Evolutionary conservation across 2,888 invertebrate species (phyloP).

Genomic region (Orthosia incerta): DNA sequence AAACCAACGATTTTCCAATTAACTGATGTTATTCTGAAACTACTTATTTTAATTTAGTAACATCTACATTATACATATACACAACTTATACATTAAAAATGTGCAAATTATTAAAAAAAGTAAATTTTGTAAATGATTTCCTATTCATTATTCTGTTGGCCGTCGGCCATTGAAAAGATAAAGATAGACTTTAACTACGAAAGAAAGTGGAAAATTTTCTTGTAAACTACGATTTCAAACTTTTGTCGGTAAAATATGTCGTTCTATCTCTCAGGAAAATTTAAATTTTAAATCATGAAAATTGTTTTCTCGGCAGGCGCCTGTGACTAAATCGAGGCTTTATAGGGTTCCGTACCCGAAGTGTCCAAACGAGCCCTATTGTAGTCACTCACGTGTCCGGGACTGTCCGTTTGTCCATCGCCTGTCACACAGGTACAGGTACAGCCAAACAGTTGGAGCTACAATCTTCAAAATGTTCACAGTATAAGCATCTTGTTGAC

Average conservation of each 20-base stretch:
- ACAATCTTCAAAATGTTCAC: too few relatives aligned
- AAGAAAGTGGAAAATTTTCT: conserved; percentile 35
- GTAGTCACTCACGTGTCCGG: too few relatives aligned
- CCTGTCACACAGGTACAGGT: too few relatives aligned
- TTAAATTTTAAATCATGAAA: conserved; percentile 57
- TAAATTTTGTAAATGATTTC: background rate
- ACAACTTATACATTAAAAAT: background rate
- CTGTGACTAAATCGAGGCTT: background rate
- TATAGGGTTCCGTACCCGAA: background rate
- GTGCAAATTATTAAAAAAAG: background rate
- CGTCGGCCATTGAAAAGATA: conserved; percentile 10
- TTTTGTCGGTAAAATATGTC: conserved; percentile 51
- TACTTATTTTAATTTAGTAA: background rate
- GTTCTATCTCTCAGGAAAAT: conserved; percentile 45
- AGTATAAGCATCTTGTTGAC: too few relatives aligned
- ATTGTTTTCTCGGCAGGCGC: conserved; percentile 27
- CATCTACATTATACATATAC: too few relatives aligned
- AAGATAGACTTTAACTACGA: conserved; percentile 31
- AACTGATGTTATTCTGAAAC: background rate
- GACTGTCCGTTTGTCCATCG: too few relatives aligned
- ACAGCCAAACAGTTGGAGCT: too few relatives aligned
- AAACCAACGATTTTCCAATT: background rate
- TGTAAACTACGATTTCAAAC: conserved; percentile 48
- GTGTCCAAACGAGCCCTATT: too few relatives aligned
- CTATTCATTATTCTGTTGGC: conserved; percentile 22